These are phyloP conservation scores for Hippoglossus hippoglossus DNA, from an alignment of 2,797 vertebrate genomes.

Conservation along the genomic window DNA sequence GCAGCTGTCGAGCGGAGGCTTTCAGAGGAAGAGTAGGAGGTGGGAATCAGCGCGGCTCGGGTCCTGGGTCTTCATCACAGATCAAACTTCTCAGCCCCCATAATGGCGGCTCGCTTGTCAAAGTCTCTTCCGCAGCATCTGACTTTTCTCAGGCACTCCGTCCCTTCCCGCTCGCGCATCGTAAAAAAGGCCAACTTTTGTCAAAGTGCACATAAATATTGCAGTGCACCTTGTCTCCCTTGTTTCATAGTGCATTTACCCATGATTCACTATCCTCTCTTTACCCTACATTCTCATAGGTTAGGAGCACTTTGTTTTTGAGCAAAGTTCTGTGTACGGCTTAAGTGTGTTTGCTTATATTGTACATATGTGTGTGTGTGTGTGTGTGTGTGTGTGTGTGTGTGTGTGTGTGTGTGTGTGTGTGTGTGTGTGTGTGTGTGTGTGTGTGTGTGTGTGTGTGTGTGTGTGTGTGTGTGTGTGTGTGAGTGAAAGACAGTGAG, in stretches of 20 bases:
- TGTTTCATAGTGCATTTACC: slow-evolving; percentile 66
- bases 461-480: slow-evolving; percentile 7
- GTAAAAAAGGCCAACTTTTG: slow-evolving; percentile 70
- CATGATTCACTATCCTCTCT: slow-evolving; percentile 58
- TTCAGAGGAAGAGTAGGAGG: slow-evolving; percentile 54
- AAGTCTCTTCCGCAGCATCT: slow-evolving; percentile 13
- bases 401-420: slow-evolving; percentile 8
- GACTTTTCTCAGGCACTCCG: slow-evolving; percentile 29
- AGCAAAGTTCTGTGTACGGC: slow-evolving; percentile 40
- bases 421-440: slow-evolving; percentile 2
- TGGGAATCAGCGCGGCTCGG: slow-evolving; percentile 37
- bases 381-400: slow-evolving; percentile 4
- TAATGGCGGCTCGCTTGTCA: slow-evolving; percentile 45
- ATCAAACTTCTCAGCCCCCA: slow-evolving; percentile 39
- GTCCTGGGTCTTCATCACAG: slow-evolving; percentile 48
- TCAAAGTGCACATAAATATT: slow-evolving; percentile 79
- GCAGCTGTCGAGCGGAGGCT: slow-evolving; percentile 34
- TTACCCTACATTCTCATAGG: slow-evolving; percentile 35
- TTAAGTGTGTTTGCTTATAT: not conserved
- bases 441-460: slow-evolving; percentile 8
- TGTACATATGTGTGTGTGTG: not conserved
- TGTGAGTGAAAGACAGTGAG: slow-evolving; percentile 6
- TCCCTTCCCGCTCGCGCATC: slow-evolving; percentile 37
- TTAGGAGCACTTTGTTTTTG: slow-evolving; percentile 54
- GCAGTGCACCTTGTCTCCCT: slow-evolving; percentile 59